phyloP scores from a whole-genome alignment of 2,113 vertebrate species.

The Emydocephalus ijimae region DNA sequence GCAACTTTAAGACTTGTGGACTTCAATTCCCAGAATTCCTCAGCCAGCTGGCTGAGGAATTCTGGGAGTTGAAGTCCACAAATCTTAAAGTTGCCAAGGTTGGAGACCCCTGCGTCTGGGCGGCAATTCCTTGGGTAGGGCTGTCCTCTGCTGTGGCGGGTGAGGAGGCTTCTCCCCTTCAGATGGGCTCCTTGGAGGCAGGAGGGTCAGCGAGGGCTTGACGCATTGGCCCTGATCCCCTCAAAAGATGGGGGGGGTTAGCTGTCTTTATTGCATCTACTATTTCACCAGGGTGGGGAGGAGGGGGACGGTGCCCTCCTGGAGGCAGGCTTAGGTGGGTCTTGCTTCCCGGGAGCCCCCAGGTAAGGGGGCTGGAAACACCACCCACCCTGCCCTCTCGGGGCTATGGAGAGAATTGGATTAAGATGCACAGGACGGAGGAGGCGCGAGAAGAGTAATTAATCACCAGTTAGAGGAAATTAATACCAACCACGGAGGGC shows the following conservation, averaged over 20 bases:
- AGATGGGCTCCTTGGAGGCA: not conserved
- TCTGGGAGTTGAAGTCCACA: no score
- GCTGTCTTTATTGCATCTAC: not conserved
- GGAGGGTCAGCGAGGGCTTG: not conserved
- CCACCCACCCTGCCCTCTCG: no score
- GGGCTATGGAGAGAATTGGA: not conserved
- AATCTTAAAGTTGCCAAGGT: no score
- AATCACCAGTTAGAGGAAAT: conserved; percentile 6
- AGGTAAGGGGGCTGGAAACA: not conserved
- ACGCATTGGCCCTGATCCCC: not conserved
- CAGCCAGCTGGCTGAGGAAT: no score
- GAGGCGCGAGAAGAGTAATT: not conserved
- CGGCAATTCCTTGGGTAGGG: accelerated
- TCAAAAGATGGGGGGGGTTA: not conserved
- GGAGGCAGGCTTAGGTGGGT: not conserved
- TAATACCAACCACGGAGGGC: not conserved
- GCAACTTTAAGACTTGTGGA: no score
- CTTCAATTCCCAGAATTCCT: no score
- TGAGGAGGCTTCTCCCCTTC: accelerated
- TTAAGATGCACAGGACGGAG: not conserved
- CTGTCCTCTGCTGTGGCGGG: not conserved
- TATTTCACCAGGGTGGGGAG: not conserved
- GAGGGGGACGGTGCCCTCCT: not conserved
- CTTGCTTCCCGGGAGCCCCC: not conserved
- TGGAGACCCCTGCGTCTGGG: no score